A percentile compares a stretch with the other conserved stretches of the same genome.
phyloP scores from a whole-genome alignment of 2,888 invertebrate genomes.

The Nemotelus pantherinus region DNA sequence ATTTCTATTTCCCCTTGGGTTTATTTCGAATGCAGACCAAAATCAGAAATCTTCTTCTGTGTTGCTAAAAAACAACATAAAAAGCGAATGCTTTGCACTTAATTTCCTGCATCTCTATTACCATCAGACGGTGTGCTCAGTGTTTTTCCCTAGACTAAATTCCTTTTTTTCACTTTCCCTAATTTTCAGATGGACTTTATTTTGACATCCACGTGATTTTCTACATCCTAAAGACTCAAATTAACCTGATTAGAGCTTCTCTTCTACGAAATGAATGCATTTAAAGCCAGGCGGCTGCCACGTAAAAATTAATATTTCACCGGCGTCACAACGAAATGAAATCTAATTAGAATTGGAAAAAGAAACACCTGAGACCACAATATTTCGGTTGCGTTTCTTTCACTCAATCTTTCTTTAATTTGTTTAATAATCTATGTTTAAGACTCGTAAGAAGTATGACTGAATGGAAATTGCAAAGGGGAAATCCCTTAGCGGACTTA shows the following conservation, averaged over 20 bases:
- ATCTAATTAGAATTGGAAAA: slow-evolving; percentile 42
- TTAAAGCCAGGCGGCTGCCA: too few species aligned
- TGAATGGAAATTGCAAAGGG: neutral
- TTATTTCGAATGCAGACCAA: too few species aligned
- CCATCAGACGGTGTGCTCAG: neutral
- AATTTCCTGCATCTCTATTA: slow-evolving; percentile 30
- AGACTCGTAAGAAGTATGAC: slow-evolving; percentile 9
- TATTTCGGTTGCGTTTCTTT: neutral
- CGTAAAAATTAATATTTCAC: slow-evolving; percentile 33
- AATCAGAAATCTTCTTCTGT: neutral
- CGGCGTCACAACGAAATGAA: slow-evolving; percentile 22
- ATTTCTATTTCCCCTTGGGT: too few species aligned
- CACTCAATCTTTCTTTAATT: slow-evolving; percentile 21
- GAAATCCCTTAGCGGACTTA: slow-evolving; percentile 21
- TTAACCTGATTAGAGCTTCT: neutral
- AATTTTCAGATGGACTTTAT: neutral
- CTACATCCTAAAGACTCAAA: neutral
- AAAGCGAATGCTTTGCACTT: slow-evolving; percentile 31
- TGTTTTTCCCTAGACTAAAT: neutral
- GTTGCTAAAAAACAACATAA: neutral
- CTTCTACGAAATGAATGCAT: neutral
- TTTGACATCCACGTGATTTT: neutral
- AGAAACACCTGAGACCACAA: slow-evolving; percentile 38
- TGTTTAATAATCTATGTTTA: slow-evolving; percentile 4
- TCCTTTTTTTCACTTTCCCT: neutral